Evolutionary conservation across 2,888 invertebrate genomes (phyloP).

Genomic region (Barypeithes pellucidus): DNA sequence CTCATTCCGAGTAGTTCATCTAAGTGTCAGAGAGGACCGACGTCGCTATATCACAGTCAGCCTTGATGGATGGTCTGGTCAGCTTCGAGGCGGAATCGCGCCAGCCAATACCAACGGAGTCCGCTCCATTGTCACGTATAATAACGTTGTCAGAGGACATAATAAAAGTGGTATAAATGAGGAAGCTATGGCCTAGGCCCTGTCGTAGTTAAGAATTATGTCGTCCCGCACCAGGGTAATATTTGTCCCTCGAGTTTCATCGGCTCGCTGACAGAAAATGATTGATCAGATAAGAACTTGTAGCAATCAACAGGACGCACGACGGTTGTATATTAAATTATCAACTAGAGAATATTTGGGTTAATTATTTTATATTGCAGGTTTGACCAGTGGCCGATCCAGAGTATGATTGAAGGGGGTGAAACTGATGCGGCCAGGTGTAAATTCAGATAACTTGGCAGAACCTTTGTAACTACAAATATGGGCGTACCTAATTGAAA

Average conservation of each 20-base stretch:
- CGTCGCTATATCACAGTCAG: constrained; percentile 63
- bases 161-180: constrained; percentile 49
- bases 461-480: too few relatives aligned
- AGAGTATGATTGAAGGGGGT: too few relatives aligned
- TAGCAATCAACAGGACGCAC: not conserved
- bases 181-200: constrained; percentile 32
- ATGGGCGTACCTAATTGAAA: too few relatives aligned
- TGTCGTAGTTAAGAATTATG: constrained; percentile 29
- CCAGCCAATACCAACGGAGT: constrained; percentile 52
- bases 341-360: too few relatives aligned
- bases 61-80: constrained; percentile 62
- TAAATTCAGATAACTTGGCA: too few relatives aligned
- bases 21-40: constrained; percentile 61
- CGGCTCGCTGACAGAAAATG: constrained; percentile 6
- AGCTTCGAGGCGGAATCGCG: constrained; percentile 55
- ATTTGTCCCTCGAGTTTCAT: constrained; percentile 8
- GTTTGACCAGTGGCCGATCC: too few relatives aligned
- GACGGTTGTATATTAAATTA: not conserved
- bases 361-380: too few relatives aligned
- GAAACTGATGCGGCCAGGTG: too few relatives aligned
- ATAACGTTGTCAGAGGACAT: constrained; percentile 52
- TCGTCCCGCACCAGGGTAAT: constrained; percentile 4
- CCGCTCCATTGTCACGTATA: constrained; percentile 56
- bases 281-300: constrained; percentile 19
- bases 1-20: constrained; percentile 62